These are phyloP conservation scores for Lepidochitona cinerea DNA, from an alignment of 2,888 invertebrate genomes.

Conservation along the genomic window DNA sequence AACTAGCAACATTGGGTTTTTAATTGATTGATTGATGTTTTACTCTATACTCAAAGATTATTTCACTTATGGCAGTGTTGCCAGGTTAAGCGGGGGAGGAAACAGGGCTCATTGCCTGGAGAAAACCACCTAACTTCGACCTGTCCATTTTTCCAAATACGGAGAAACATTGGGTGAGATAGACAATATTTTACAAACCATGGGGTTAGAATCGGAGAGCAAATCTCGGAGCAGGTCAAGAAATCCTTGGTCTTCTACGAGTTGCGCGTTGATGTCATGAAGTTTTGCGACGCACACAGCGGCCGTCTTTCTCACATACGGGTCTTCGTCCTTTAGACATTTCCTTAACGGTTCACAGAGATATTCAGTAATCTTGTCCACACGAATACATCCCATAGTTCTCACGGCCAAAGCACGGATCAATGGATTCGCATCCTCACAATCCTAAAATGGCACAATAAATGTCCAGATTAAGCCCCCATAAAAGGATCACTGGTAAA, in stretches of 20 bases:
- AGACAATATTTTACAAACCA: slow-evolving; percentile 85
- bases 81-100: no score
- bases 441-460: slow-evolving; percentile 93
- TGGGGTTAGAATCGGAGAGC: slow-evolving; percentile 98
- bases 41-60: no score
- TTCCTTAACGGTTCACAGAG: slow-evolving; percentile 96
- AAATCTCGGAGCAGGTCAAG: slow-evolving; percentile 96
- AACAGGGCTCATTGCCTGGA: no score
- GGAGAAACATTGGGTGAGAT: no score
- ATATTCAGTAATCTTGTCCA: slow-evolving; percentile 99
- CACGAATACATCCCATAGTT: slow-evolving; percentile 99
- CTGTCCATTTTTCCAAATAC: no score
- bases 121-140: no score
- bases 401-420: slow-evolving; percentile 98
- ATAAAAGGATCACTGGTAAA: no score
- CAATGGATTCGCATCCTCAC: slow-evolving; percentile 99
- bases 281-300: slow-evolving; percentile 99
- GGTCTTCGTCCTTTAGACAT: slow-evolving; percentile 74
- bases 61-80: no score
- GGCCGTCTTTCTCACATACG: slow-evolving; percentile 88
- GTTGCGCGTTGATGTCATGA: slow-evolving; percentile 90
- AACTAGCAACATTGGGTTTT: no score
- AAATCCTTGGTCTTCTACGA: slow-evolving; percentile 91
- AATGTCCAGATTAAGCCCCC: no score
- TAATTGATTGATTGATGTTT: no score